Conservation (phyloP, 2,888 invertebrate species). For the Lochmaea capreae region DNA sequence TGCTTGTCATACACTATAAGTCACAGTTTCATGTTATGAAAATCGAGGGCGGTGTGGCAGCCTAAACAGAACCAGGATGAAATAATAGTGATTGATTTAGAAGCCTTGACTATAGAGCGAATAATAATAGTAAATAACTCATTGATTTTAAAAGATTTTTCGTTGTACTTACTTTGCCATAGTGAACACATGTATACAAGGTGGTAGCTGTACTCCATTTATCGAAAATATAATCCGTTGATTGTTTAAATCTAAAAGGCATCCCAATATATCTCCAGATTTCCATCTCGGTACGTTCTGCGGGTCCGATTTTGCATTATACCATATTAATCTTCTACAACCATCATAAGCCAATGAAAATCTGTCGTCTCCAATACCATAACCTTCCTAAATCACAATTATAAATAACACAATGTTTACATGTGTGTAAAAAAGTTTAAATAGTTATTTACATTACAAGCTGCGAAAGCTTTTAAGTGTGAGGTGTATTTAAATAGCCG, state of each 20-base stretch:
- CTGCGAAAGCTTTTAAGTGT: no score
- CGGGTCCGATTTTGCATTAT: conserved; percentile 81
- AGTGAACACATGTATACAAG: conserved; percentile 80
- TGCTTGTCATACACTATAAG: no score
- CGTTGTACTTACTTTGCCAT: conserved; percentile 73
- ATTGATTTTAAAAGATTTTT: not conserved
- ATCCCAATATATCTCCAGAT: conserved; percentile 88
- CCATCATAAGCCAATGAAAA: conserved; percentile 94
- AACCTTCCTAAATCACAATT: conserved; percentile 79
- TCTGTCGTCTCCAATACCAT: conserved; percentile 94
- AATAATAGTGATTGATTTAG: no score
- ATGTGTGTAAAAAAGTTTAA: not conserved
- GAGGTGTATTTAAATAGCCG: no score
- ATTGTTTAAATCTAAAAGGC: conserved; percentile 81
- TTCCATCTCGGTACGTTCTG: conserved; percentile 76
- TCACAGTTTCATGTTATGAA: no score
- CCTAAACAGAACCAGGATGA: no score
- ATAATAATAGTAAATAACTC: no score
- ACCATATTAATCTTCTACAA: conserved; percentile 90
- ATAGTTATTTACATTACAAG: no score
- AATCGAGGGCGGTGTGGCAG: no score
- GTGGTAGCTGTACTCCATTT: conserved; percentile 79
- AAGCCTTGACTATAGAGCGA: no score
- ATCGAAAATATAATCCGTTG: conserved; percentile 84
- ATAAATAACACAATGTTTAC: not conserved